phyloP scores from a whole-genome alignment of 1,140 invertebrate species.

The Thaumatotibia leucotreta region DNA sequence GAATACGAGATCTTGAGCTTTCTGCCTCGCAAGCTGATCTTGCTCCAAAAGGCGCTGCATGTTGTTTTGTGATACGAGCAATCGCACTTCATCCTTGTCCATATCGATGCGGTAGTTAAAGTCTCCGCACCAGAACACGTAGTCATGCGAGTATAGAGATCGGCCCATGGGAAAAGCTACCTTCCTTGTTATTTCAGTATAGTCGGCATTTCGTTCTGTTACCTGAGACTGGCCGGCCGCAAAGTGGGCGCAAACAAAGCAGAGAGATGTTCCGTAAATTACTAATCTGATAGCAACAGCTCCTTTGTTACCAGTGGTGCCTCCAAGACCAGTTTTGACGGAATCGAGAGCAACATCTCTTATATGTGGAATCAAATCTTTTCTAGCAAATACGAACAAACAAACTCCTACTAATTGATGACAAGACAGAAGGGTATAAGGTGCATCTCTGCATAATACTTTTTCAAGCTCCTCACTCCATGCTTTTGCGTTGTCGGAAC shows the following conservation, averaged over 20 bases:
- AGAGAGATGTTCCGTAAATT: slow-evolving; percentile 94
- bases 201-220: slow-evolving; percentile 97
- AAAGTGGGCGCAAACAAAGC: slow-evolving; percentile 99
- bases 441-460: slow-evolving; percentile 90
- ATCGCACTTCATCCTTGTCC: slow-evolving; percentile 95
- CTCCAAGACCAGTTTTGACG: slow-evolving; percentile 98
- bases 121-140: slow-evolving; percentile 99
- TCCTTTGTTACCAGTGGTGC: slow-evolving; percentile 97
- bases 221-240: slow-evolving; percentile 98
- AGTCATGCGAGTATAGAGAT: slow-evolving; percentile 96
- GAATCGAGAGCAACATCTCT: slow-evolving; percentile 95
- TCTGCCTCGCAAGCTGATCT: slow-evolving; percentile 94
- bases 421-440: slow-evolving; percentile 95
- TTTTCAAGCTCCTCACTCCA: slow-evolving; percentile 98
- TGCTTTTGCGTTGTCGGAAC: slow-evolving; percentile 95
- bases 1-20: slow-evolving; percentile 92
- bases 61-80: slow-evolving; percentile 87
- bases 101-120: slow-evolving; percentile 99
- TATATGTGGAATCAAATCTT: slow-evolving; percentile 90
- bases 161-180: slow-evolving; percentile 95
- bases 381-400: slow-evolving; percentile 95
- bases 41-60: slow-evolving; percentile 86
- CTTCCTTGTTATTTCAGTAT: slow-evolving; percentile 95
- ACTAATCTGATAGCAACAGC: slow-evolving; percentile 96
- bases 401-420: slow-evolving; percentile 99